Evolutionary conservation across 1,140 invertebrate genomes (phyloP).

Genomic region (Ostrea edulis): DNA sequence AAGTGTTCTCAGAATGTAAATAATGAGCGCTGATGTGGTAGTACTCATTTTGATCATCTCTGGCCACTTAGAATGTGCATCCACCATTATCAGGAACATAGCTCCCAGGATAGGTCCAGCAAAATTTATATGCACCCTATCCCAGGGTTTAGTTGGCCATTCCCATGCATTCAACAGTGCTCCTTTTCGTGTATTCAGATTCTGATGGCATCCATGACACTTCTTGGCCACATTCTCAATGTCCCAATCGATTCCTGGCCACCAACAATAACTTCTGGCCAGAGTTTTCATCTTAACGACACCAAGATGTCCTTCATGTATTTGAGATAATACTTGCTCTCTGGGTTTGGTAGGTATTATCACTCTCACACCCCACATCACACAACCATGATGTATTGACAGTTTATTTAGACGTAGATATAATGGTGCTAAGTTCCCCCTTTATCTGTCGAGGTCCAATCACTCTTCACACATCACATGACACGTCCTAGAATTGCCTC

Average conservation of each 20-base stretch:
- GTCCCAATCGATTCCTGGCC: slow-evolving; percentile 80
- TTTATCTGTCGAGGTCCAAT: too few species aligned
- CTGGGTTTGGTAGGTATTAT: neutral
- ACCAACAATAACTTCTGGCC: slow-evolving; percentile 81
- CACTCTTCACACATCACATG: too few species aligned
- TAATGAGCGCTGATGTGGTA: slow-evolving; percentile 60
- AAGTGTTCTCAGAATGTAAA: slow-evolving; percentile 66
- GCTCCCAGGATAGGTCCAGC: slow-evolving; percentile 76
- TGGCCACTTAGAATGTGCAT: slow-evolving; percentile 80
- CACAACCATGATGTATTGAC: neutral
- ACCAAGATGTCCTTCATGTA: too few species aligned
- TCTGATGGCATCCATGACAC: slow-evolving; percentile 79
- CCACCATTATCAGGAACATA: slow-evolving; percentile 79
- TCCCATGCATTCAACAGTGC: slow-evolving; percentile 71
- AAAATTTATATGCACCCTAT: slow-evolving; percentile 77
- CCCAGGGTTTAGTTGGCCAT: slow-evolving; percentile 73
- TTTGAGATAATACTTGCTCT: too few species aligned
- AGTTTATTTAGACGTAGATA: slow-evolving; percentile 42
- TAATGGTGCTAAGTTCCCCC: slow-evolving; percentile 29
- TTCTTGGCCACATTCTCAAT: slow-evolving; percentile 77
- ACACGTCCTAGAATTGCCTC: too few species aligned
- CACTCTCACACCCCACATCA: too few species aligned
- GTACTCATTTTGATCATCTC: slow-evolving; percentile 77
- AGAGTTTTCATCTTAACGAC: too few species aligned
- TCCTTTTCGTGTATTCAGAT: slow-evolving; percentile 57